Evolutionary conservation across 2,888 invertebrate genomes (phyloP), one percentile per base, ranked within the genome.

Genomic region (Macrosiphum euphorbiae): DNA sequence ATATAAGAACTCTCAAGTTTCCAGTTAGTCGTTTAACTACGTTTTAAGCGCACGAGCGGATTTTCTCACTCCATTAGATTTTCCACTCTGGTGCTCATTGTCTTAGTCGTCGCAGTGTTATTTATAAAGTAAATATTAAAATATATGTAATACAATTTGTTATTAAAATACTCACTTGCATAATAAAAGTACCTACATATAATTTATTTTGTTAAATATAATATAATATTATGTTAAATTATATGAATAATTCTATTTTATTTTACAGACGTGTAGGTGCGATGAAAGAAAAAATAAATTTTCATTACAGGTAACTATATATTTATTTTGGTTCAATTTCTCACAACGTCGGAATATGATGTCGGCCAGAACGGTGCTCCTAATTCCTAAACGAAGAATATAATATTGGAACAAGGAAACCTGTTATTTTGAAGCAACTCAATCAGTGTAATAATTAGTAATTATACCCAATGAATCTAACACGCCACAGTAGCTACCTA

Each of bases 11-110:
- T 88, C 52, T 88, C 88, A 52, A 41, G 52, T 90, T 78, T 52
- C 84, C 41, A 55, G n/a, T 84, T 26, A 35, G 41, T 55, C 41
- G 28, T 91, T 85, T 50, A 91, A 52, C 52, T 55, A n/a, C 84
- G 41, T 55, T 55, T 52, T 35, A 41, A 84, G 91, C 91, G 91
- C 91, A 91, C 91, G 91, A 85, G 91, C 55, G 78, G 91, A 85
- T 91, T 84, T 85, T 52, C 44, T 84, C 91, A 44, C 91, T 85
- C 4, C 91, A n/a, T 55, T 84, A 44, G 44, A 44, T 91, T 52
- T 91, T 91, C 91, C 91, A 84, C 91, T 91, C 52, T n/a, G 55
- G 20, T 55, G 41, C 41, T 85, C 84, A 52, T 55, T 58, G 41
- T 41, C 84, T 84, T 52, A 26, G 24, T 24, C 78, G 26, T 24